These are phyloP conservation scores for Tanypteryx hageni DNA, from an alignment of 2,888 invertebrate species.

Conservation along the genomic window DNA sequence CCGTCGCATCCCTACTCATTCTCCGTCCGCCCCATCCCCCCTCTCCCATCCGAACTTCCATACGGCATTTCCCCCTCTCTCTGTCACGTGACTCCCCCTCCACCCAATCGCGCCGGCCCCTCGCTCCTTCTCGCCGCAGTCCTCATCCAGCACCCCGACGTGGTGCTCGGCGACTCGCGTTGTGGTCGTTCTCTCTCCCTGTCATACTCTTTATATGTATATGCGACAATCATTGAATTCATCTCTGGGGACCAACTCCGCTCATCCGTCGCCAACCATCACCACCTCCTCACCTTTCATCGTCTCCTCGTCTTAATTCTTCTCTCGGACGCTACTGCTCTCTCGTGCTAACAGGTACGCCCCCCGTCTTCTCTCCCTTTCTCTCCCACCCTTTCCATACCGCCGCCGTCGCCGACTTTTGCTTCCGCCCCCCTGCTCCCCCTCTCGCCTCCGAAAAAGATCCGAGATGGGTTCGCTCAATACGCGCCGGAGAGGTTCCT, in stretches of 20 bases:
- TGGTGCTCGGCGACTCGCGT: not conserved
- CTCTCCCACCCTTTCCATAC: not conserved
- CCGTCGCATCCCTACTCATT: not conserved
- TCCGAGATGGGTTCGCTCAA: not conserved
- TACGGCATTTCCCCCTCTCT: not conserved
- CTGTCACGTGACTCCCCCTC: conserved; percentile 25
- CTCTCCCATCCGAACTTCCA: not conserved
- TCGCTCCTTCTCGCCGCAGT: conserved; percentile 52
- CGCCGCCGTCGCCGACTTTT: not conserved
- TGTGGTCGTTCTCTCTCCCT: not conserved
- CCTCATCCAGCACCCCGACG: conserved; percentile 36
- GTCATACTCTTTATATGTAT: no score
- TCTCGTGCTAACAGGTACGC: conserved; percentile 51
- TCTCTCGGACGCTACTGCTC: not conserved
- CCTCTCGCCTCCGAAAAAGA: not conserved
- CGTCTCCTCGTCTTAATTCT: not conserved
- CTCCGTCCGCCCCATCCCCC: not conserved
- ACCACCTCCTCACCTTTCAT: not conserved
- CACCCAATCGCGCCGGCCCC: not conserved
- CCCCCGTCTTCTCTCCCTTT: not conserved
- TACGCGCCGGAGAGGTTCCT: not conserved
- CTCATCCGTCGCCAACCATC: not conserved
- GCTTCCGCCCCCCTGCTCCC: not conserved
- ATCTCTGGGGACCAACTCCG: not conserved
- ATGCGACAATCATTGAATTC: not conserved